Percentiles rank a stretch among this genome's conserved stretches.
Conservation (phyloP, 2,797 vertebrate species). For the Babyrousa celebensis region DNA sequence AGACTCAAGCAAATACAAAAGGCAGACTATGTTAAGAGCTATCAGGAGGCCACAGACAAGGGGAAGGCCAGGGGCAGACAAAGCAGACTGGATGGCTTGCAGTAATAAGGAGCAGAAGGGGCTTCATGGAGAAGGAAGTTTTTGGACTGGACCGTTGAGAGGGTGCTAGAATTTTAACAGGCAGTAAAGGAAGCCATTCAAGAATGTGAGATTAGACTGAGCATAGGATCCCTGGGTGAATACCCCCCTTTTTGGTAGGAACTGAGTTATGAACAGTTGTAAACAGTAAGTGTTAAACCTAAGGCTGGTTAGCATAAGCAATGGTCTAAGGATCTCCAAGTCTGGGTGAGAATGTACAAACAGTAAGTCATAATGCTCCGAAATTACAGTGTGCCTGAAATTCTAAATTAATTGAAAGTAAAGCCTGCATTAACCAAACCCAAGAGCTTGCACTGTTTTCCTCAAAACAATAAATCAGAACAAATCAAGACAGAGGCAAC, state of each 20-base stretch:
- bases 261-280: neutral
- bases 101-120: neutral
- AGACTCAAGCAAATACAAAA: neutral
- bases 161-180: neutral
- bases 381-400: constrained; percentile 40
- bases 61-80: accelerated
- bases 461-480: constrained; percentile 66
- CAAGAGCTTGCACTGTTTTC: neutral
- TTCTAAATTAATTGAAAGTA: constrained; percentile 73
- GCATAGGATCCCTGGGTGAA: neutral
- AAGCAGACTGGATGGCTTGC: neutral
- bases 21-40: neutral
- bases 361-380: neutral
- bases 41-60: neutral
- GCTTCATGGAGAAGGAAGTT: neutral
- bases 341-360: neutral
- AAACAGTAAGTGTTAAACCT: neutral
- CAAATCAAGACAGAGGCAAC: neutral
- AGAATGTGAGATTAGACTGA: constrained; percentile 12
- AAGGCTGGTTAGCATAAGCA: neutral
- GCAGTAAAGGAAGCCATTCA: neutral
- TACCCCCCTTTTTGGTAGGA: neutral
- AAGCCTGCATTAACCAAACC: constrained; percentile 60
- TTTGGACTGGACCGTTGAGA: neutral
- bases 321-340: neutral